phyloP scores from a whole-genome alignment of 35 echinoderm and acorn worm genomes.

The Diadema setosum region DNA sequence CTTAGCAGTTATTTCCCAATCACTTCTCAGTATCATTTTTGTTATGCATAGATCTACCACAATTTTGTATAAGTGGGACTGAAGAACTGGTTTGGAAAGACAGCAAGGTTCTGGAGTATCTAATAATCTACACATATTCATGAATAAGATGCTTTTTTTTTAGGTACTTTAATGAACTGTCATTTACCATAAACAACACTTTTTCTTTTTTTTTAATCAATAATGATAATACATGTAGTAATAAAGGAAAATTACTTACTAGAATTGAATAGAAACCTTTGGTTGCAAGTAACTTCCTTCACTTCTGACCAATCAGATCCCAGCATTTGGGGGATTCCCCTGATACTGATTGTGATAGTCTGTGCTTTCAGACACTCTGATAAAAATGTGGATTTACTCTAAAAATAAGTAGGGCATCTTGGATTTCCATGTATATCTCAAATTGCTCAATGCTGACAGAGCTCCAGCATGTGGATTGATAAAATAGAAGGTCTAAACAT shows the following conservation, averaged over 20 bases:
- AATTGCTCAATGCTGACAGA: too few species aligned
- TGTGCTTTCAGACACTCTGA: neutral
- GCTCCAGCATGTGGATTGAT: too few species aligned
- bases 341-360: neutral
- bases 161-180: neutral
- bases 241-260: neutral
- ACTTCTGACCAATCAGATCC: neutral
- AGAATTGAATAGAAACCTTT: neutral
- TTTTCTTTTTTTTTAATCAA: neutral
- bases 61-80: neutral
- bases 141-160: neutral
- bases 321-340: neutral
- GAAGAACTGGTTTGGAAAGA: neutral
- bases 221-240: neutral
- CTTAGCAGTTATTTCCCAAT: neutral
- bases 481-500: too few species aligned
- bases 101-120: neutral
- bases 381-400: neutral
- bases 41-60: neutral
- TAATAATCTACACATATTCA: neutral
- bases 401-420: too few species aligned
- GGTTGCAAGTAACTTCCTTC: neutral
- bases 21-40: neutral
- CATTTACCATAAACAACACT: neutral
- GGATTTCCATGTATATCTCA: too few species aligned